These are phyloP conservation scores for Neopelma chrysocephalum DNA, from an alignment of 2,797 vertebrate species.

Conservation along the genomic window DNA sequence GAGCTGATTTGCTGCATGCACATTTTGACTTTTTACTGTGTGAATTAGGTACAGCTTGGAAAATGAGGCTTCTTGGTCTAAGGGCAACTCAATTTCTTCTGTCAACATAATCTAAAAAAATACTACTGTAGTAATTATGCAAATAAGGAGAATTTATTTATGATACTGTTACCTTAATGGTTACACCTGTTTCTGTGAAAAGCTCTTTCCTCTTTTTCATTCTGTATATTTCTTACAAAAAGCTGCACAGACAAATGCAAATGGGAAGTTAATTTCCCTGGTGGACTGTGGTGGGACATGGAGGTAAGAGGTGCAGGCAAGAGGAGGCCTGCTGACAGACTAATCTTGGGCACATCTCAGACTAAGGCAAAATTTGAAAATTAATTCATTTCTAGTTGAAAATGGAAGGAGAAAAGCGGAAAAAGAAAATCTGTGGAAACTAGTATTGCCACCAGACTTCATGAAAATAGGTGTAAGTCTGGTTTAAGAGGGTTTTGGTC, in stretches of 20 bases:
- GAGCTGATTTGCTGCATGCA: background rate
- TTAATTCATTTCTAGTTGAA: background rate
- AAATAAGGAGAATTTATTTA: background rate
- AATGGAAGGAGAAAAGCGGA: background rate
- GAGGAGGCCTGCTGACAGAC: background rate
- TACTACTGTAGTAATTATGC: background rate
- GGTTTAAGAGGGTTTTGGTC: background rate
- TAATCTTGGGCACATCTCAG: rapidly evolving
- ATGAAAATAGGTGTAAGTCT: background rate
- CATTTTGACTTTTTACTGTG: background rate
- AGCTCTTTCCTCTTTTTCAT: background rate
- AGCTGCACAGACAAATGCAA: background rate
- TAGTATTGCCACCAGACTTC: background rate
- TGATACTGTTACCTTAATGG: background rate
- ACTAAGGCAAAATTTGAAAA: background rate
- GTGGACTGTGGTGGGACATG: rapidly evolving
- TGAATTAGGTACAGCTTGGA: background rate
- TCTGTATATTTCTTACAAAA: background rate
- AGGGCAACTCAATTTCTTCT: background rate
- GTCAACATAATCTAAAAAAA: background rate
- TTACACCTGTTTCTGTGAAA: background rate
- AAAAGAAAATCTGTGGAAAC: background rate
- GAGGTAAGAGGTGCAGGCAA: background rate
- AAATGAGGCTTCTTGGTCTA: background rate
- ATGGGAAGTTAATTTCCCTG: background rate